Percentiles rank a stretch among this genome's conserved stretches.
Conservation (phyloP, 2,888 invertebrate species). For the Lithophane semibrunnea region DNA sequence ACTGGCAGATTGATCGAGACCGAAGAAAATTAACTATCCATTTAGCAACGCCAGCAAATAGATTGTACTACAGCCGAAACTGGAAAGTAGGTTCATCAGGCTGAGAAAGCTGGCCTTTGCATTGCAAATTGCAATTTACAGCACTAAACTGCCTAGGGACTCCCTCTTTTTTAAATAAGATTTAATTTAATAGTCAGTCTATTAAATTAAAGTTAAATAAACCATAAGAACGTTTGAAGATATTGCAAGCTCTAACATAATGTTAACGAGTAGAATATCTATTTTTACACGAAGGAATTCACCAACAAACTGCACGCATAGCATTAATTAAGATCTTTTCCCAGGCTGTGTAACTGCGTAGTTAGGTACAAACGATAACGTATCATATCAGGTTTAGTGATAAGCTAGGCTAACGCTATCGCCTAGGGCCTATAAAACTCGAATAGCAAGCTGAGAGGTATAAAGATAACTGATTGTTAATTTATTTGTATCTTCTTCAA, state of each 20-base stretch:
- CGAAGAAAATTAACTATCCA: too few species aligned
- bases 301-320: neutral
- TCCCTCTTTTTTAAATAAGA: too few species aligned
- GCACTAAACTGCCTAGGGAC: neutral
- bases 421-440: constrained; percentile 6
- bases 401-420: constrained; percentile 9
- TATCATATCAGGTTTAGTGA: constrained; percentile 55
- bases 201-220: too few species aligned
- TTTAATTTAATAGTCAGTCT: too few species aligned
- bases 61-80: too few species aligned
- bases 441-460: neutral
- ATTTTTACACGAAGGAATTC: constrained; percentile 19
- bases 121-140: neutral
- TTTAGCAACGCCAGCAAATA: neutral
- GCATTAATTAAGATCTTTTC: constrained; percentile 48
- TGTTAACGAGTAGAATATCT: constrained; percentile 3
- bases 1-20: neutral
- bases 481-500: neutral
- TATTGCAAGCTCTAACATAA: too few species aligned
- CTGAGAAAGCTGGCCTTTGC: neutral
- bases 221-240: too few species aligned
- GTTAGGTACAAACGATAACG: constrained; percentile 30
- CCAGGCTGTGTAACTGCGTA: constrained; percentile 31
- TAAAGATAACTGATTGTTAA: constrained; percentile 26
- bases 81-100: neutral